Evolutionary conservation across 1,140 invertebrate species (phyloP), one percentile per base, ranked within the genome.

Genomic region (Atta cephalotes): DNA sequence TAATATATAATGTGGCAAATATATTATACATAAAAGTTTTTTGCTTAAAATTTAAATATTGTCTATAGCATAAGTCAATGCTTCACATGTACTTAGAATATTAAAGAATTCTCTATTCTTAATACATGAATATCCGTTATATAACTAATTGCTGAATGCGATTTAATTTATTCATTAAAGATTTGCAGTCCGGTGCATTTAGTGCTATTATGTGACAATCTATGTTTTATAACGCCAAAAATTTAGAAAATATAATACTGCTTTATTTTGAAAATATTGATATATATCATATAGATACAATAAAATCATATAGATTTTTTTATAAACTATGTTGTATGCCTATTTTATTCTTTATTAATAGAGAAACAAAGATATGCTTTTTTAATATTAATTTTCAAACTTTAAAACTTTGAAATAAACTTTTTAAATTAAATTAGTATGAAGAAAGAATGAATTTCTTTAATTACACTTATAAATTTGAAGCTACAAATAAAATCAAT

Each of bases 221-320:
- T 78, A 35, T 71, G 28, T 63, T 71, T 79, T 78, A 60, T 70
- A 5, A 68, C 70, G 9, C 39, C 2, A 79, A 16, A 56, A 0
- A 56, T 3, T n/a, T n/a, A 16, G 5, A 63, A 56, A 63, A 62
- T 74, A 71, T 49, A 35, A 87, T 71, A 84, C 7, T 6, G 16
- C 14, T 60, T 39, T 60, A 35, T 84, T 63, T 82, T 58, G 7
- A 68, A 77, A 58, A 53, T 12, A 60, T 76, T 78, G 21, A 35
- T 60, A 85, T 18, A 60, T 0, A 6, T 63, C 63, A 21, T 87
- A 56, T 58, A 85, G 28, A 31, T 49, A 74, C 21, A 76, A 56
- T 86, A 77, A 60, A 79, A 51, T 79, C 9, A n/a, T 74, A 74
- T 58, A 35, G 7, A 74, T 58, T 74, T 58, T 74, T 74, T 74